Evolutionary conservation across 2,797 vertebrate genomes (phyloP), one percentile per base, ranked within the genome.

Genomic region (Cuniculus paca): DNA sequence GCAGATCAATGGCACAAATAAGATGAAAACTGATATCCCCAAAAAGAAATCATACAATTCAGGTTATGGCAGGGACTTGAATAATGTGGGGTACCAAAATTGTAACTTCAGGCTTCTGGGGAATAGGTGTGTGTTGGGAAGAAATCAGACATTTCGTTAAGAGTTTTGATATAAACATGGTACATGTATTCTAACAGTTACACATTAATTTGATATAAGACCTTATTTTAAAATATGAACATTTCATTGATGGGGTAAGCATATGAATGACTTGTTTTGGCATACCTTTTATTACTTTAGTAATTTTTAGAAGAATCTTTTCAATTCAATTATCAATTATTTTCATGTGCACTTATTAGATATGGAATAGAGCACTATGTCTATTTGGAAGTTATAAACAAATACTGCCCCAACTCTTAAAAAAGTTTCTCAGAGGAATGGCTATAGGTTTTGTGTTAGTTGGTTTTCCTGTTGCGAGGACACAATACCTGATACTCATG

Each of bases 151-250:
- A 54, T 54, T 54, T 54, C 16, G 5, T 17, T 54, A 19, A 83
- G 50, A 91, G 16, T 89, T 87, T 61, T 63, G 24, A 14, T 70
- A 48, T 24, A 92, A 92, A 86, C 24, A 39, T 36, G 16, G 68
- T 74, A 77, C 70, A 31, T 63, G 54, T 92, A 42, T 48, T 89
- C 16, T 65, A 50, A 48, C 28, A 74, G 78, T 85, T 91, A 56
- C 10, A 72, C 48, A 91, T 79, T 82, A 91, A 96, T 81, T 84
- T 87, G 19, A 84, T 81, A 87, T 45, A 70, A 96, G 31, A 74
- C 45, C 10, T 60, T 91, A n/a, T 93, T 95, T 95, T 50, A 91
- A 95, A 92, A 56, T 68, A 10, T 26, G 56, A 50, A 39, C 48
- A 86, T 39, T 92, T 34, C 68, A 88, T 78, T 45, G 24, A 61